Conservation (phyloP, 2,888 invertebrate species). For the Melolontha melolontha region DNA sequence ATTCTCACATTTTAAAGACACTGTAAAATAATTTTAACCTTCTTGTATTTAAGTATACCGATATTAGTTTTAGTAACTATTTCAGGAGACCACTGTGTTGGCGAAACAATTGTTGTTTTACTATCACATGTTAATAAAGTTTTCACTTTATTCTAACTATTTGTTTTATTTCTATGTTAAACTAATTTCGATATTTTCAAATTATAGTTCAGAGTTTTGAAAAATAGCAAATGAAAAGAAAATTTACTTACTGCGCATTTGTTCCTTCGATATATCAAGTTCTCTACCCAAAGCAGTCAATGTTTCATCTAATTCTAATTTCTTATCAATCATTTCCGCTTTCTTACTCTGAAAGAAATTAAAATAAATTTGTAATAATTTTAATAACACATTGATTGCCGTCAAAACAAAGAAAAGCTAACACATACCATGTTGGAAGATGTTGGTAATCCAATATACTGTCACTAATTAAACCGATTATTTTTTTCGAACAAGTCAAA, state of each 20-base stretch:
- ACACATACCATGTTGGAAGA: constrained; percentile 33
- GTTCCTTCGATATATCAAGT: constrained; percentile 56
- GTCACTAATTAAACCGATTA: constrained; percentile 8
- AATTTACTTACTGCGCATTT: constrained; percentile 59
- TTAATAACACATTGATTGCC: not conserved
- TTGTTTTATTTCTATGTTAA: too few relatives aligned
- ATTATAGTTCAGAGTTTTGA: too few relatives aligned
- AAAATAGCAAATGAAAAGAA: too few relatives aligned
- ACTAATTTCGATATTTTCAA: too few relatives aligned
- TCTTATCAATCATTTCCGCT: not conserved
- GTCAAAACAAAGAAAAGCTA: not conserved
- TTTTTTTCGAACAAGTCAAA: constrained; percentile 29
- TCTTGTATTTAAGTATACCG: too few relatives aligned
- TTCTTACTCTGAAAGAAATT: constrained; percentile 2
- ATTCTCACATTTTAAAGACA: too few relatives aligned
- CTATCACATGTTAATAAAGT: too few relatives aligned
- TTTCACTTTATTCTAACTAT: too few relatives aligned
- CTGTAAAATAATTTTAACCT: too few relatives aligned
- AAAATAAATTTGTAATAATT: not conserved
- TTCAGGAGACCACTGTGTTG: too few relatives aligned
- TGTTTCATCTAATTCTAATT: constrained; percentile 23
- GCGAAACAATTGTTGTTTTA: too few relatives aligned
- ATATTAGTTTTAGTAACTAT: too few relatives aligned
- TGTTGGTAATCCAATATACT: constrained; percentile 9
- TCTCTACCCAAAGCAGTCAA: constrained; percentile 27